phyloP scores from a whole-genome alignment of 2,797 vertebrate genomes.

The Gorsachius magnificus region DNA sequence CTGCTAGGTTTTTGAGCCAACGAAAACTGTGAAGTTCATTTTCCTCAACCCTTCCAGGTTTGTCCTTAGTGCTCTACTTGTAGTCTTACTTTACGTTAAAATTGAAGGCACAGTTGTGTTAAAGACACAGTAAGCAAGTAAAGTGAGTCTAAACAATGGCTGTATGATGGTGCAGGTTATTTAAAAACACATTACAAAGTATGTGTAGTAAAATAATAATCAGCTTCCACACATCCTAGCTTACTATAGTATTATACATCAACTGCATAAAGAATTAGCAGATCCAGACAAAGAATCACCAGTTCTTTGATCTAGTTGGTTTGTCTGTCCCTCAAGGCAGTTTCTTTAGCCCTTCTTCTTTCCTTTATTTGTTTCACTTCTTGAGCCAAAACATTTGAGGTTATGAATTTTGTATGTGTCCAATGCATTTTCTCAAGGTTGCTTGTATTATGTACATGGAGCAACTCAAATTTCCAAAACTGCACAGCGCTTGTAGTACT shows the following conservation, averaged over 20 bases:
- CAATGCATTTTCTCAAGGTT: neutral
- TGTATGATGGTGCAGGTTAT: neutral
- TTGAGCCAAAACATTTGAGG: neutral
- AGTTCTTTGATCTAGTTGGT: neutral
- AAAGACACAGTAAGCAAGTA: neutral
- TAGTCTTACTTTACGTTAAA: neutral
- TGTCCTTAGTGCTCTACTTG: neutral
- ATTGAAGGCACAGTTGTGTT: neutral
- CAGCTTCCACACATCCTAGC: neutral
- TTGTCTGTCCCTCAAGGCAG: neutral
- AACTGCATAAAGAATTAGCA: neutral
- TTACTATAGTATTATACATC: neutral
- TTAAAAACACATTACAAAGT: neutral
- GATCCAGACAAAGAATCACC: neutral
- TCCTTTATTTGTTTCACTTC: neutral
- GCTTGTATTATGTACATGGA: neutral
- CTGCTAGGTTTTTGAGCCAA: neutral
- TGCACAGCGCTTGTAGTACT: neutral
- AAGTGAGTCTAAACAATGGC: neutral
- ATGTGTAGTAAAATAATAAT: neutral
- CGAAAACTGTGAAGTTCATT: neutral
- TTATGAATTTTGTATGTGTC: neutral
- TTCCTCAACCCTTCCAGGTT: neutral
- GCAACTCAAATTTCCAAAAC: neutral
- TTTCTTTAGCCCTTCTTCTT: neutral